Evolutionary conservation across 2,113 vertebrate genomes (phyloP), one percentile per base, ranked within the genome.

Genomic region (Oxygymnocypris stewartii): DNA sequence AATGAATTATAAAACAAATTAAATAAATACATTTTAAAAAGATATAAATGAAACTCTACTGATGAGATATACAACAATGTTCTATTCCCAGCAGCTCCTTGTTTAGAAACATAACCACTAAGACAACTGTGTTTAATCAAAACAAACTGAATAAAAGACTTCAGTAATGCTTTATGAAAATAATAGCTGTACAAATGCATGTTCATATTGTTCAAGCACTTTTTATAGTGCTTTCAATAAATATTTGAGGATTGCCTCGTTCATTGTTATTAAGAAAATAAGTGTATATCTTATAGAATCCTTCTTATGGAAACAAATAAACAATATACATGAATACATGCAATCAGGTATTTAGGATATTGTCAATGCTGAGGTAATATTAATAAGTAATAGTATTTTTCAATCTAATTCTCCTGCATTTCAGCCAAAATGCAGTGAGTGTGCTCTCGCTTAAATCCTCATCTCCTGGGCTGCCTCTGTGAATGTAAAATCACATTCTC

Each of bases 401-500:
- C 57, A 80, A 77, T 65, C 74, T 76, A 85, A 74, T 78, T 59
- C 11, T 61, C 69, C 40, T 25, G 44, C 28, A 42, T 13, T 20
- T 67, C 63, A 86, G 65, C 59, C 51, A 44, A 18, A 86, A 25
- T 73, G 85, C 54, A 63, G 14, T 54, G 28, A 51, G 75, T 63
- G 40, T 84, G 79, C 76, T 83, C 89, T 89, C 44, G 35, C 69
- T 42, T 23, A 42, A 42, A 73, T 73, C 8, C 69, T 73, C 69
- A 23, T 73, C 37, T 73, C 69, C 37, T 93, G n/a, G n/a, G n/a
- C n/a, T n/a, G n/a, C n/a, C n/a, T n/a, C n/a, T n/a, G n/a, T n/a
- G n/a, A n/a, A n/a, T n/a, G n/a, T n/a, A n/a, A 92, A 93, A 92
- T 93, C 92, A 89, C 14, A 82, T 91, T 91, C 88, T 92, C 89